A percentile compares a stretch with the other conserved stretches of the same genome.
Conservation (phyloP, 2,797 vertebrate species). For the Malacoraja senta region DNA sequence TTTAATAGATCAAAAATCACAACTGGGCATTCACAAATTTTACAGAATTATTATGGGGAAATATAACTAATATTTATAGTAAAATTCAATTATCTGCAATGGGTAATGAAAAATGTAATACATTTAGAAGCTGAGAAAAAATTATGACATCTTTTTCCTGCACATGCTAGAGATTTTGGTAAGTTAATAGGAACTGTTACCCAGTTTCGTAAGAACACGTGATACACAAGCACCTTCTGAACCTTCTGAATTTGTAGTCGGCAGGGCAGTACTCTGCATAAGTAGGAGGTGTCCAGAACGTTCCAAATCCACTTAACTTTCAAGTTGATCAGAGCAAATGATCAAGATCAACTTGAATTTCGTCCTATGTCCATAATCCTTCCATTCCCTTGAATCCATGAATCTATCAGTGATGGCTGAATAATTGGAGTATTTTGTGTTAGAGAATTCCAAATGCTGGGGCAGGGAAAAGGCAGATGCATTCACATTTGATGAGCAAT, state of each 20-base stretch:
- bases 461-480: background rate
- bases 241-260: too few relatives aligned
- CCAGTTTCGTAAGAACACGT: background rate
- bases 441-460: background rate
- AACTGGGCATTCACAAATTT: background rate
- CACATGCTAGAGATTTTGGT: background rate
- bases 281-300: background rate
- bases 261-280: too few relatives aligned
- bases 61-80: background rate
- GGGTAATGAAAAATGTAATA: background rate
- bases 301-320: background rate
- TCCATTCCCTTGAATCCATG: too few relatives aligned
- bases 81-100: background rate
- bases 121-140: background rate
- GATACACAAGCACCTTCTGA: background rate
- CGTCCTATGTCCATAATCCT: background rate
- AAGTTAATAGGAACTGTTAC: background rate
- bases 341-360: background rate
- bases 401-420: background rate
- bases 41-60: background rate
- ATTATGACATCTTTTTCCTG: background rate
- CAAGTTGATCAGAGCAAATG: background rate
- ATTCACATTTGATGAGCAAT: background rate
- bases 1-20: background rate
- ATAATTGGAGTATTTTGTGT: background rate